Percentiles rank a stretch among this genome's conserved stretches.
Conservation (phyloP, 2,797 vertebrate genomes). For the Chelmon rostratus region DNA sequence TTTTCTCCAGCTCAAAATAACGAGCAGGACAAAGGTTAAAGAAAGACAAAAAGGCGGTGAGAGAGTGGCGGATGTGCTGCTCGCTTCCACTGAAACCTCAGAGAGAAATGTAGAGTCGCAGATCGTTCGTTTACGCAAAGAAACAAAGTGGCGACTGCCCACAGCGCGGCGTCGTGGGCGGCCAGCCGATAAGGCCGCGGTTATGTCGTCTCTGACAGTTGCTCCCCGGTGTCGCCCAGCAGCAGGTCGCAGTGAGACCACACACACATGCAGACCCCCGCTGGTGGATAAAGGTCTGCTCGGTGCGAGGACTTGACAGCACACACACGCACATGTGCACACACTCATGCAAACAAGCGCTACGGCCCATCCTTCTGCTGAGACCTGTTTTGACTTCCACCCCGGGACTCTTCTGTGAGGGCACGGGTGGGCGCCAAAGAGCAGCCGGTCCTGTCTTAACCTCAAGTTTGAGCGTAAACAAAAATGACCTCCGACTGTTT, state of each 20-base stretch:
- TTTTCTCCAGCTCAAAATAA: slow-evolving; percentile 34
- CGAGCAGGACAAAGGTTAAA: slow-evolving; percentile 25
- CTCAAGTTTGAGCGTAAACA: slow-evolving; percentile 21
- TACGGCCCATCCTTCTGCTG: slow-evolving; percentile 27
- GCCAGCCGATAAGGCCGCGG: slow-evolving; percentile 51
- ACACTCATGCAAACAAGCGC: slow-evolving; percentile 12
- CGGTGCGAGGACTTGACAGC: slow-evolving; percentile 42
- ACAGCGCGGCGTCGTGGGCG: slow-evolving; percentile 52
- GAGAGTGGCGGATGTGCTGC: slow-evolving; percentile 18
- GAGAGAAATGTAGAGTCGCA: slow-evolving; percentile 4
- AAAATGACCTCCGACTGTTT: slow-evolving; percentile 20
- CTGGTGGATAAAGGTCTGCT: slow-evolving; percentile 65
- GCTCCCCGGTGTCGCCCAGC: slow-evolving; percentile 52
- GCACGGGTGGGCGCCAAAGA: slow-evolving; percentile 34
- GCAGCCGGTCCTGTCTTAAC: slow-evolving; percentile 23
- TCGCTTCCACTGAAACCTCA: background rate
- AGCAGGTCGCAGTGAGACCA: slow-evolving; percentile 41
- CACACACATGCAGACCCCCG: slow-evolving; percentile 51
- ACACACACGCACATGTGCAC: background rate
- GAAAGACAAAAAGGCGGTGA: slow-evolving; percentile 8
- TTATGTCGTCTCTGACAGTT: slow-evolving; percentile 54
- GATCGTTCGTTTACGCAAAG: slow-evolving; percentile 36
- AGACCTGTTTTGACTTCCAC: slow-evolving; percentile 51
- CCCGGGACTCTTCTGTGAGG: slow-evolving; percentile 28
- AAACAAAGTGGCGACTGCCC: slow-evolving; percentile 31